A percentile compares a stretch with the other conserved stretches of the same genome.
phyloP scores from a whole-genome alignment of 2,888 invertebrate species.

The Lasioglossum pauxillum region DNA sequence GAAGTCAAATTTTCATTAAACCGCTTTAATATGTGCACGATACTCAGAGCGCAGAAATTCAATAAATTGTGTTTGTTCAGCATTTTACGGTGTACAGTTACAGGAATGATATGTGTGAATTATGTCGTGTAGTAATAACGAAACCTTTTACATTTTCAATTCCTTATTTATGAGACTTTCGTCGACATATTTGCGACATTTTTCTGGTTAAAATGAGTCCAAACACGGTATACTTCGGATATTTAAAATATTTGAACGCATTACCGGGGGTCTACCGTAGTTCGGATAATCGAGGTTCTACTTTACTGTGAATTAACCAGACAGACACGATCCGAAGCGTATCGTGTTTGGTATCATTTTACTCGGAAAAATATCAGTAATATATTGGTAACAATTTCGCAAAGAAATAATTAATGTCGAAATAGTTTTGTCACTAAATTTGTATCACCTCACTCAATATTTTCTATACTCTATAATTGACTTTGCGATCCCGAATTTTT shows the following conservation, averaged over 20 bases:
- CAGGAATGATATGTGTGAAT: neutral
- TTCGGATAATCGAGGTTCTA: neutral
- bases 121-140: neutral
- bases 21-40: neutral
- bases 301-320: neutral
- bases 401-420: neutral
- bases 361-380: neutral
- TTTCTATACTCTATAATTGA: neutral
- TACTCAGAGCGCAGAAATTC: neutral
- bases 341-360: neutral
- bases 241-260: too few species aligned
- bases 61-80: neutral
- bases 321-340: neutral
- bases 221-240: neutral
- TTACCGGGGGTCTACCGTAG: neutral
- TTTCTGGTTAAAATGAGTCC: neutral
- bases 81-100: neutral
- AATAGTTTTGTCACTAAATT: neutral
- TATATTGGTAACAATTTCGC: neutral
- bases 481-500: neutral
- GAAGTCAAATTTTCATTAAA: conserved; percentile 5
- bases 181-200: neutral
- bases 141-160: neutral
- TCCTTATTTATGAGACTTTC: neutral
- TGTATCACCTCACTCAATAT: neutral